Evolutionary conservation across 2,888 invertebrate species (phyloP).

Genomic region (Xanthorhoe designata): DNA sequence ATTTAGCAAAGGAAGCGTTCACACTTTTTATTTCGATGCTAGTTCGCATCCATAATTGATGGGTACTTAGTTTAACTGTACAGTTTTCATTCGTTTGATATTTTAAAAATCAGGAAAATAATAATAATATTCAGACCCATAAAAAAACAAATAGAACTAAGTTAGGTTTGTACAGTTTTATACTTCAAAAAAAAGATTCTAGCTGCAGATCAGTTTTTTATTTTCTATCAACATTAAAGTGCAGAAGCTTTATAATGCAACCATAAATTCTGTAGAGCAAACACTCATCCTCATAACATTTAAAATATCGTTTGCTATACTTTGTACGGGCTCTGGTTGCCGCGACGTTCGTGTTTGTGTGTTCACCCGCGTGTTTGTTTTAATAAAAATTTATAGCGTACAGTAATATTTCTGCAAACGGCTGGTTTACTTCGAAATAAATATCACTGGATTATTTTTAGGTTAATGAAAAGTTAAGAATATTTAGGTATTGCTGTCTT

Average conservation of each 20-base stretch:
- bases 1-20: too few species aligned
- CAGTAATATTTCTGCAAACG: constrained; percentile 6
- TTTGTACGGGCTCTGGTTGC: constrained; percentile 41
- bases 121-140: too few species aligned
- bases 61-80: too few species aligned
- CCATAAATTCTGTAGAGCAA: constrained; percentile 18
- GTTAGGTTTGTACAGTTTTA: neutral
- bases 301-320: constrained; percentile 42
- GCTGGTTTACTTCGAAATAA: constrained; percentile 12
- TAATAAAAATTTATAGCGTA: constrained; percentile 74
- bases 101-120: too few species aligned
- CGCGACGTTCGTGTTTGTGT: constrained; percentile 62
- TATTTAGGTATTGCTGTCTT: neutral
- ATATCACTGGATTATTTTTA: neutral
- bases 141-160: neutral
- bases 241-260: constrained; percentile 15
- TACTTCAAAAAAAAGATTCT: neutral
- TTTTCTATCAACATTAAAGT: constrained; percentile 6
- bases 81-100: too few species aligned
- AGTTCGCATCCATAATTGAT: too few species aligned
- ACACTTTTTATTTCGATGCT: too few species aligned
- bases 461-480: neutral
- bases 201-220: neutral
- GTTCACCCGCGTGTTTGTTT: constrained; percentile 73
- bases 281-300: constrained; percentile 25